Percentiles rank a stretch among this genome's conserved stretches.
Conservation (phyloP, 2,113 vertebrate genomes). For the Collichthys lucidus region DNA sequence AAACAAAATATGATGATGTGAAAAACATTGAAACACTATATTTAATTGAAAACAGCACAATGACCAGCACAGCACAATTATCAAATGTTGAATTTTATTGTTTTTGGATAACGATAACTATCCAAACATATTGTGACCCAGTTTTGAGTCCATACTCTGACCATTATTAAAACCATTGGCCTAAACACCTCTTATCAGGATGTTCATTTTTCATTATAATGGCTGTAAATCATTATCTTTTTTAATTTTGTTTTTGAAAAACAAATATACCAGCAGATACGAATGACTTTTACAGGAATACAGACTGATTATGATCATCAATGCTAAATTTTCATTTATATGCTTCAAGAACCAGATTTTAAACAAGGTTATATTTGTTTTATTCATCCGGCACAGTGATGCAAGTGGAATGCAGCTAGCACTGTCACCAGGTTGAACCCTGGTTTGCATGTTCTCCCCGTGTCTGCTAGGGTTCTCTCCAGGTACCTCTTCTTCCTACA, state of each 20-base stretch:
- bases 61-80: no score
- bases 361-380: neutral
- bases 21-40: no score
- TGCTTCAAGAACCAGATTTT: neutral
- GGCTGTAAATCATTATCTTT: neutral
- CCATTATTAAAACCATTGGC: neutral
- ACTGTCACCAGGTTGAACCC: no score
- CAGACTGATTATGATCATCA: no score
- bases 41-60: no score
- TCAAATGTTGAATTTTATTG: no score
- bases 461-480: no score
- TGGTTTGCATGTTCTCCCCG: no score
- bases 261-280: neutral
- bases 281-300: slow-evolving; percentile 7
- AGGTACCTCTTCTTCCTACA: no score
- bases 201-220: slow-evolving; percentile 1
- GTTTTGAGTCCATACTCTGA: neutral
- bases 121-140: neutral
- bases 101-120: no score
- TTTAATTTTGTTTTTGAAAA: neutral
- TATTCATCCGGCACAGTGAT: no score
- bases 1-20: no score
- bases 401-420: neutral
- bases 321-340: neutral
- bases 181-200: neutral